phyloP scores from a whole-genome alignment of 2,797 vertebrate species.

The Pteropus rufus region DNA sequence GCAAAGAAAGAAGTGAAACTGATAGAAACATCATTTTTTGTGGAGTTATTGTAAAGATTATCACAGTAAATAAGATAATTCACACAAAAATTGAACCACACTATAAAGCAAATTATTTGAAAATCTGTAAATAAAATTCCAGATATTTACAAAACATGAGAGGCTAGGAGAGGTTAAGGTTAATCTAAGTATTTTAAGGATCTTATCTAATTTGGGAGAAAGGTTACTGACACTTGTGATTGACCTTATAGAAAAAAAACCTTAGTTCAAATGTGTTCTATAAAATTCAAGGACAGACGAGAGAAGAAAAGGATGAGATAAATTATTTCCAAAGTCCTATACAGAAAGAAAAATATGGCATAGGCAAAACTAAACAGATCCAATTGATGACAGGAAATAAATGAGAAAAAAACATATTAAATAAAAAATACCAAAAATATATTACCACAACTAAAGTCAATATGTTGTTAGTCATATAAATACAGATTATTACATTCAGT shows the following conservation, averaged over 20 bases:
- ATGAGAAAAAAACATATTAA: neutral
- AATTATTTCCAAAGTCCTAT: neutral
- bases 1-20: neutral
- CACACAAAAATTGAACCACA: neutral
- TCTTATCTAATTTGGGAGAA: neutral
- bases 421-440: neutral
- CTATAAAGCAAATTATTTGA: neutral
- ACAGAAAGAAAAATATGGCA: neutral
- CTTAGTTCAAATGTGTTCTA: slow-evolving; percentile 3
- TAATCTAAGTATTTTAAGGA: neutral
- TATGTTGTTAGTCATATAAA: neutral
- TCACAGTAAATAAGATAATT: neutral
- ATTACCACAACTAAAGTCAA: neutral
- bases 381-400: neutral
- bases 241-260: neutral
- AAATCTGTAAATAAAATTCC: slow-evolving; percentile 5
- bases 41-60: neutral
- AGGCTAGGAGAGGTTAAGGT: neutral
- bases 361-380: neutral
- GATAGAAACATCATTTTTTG: neutral
- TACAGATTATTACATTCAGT: neutral
- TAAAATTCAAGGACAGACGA: neutral
- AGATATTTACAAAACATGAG: neutral
- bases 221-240: neutral
- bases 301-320: neutral